phyloP scores from a whole-genome alignment of 1,140 invertebrate genomes.

The Leptestheria dahalacensis region DNA sequence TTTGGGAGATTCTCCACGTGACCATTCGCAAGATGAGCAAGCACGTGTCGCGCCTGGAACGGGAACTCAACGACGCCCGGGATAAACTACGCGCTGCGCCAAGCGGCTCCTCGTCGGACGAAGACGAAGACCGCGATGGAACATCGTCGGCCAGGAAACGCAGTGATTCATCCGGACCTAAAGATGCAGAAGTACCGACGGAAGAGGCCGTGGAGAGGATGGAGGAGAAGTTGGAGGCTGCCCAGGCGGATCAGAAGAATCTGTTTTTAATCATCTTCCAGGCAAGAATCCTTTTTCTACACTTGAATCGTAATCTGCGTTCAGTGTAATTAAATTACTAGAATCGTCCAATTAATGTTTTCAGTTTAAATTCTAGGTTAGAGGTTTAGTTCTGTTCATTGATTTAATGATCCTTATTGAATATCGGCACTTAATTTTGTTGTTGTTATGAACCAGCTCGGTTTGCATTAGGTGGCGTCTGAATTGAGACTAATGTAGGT shows the following conservation, averaged over 20 bases:
- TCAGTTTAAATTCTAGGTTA: neutral
- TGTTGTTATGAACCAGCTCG: neutral
- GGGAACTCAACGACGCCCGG: constrained; percentile 69
- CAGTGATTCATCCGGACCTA: constrained; percentile 25
- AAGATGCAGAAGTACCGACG: constrained; percentile 52
- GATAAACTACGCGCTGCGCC: constrained; percentile 57
- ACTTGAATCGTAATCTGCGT: too few relatives aligned
- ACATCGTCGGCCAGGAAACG: neutral
- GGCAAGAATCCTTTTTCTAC: too few relatives aligned
- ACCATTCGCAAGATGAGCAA: constrained; percentile 95
- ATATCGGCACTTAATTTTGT: neutral
- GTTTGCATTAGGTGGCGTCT: neutral
- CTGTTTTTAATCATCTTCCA: constrained; percentile 95
- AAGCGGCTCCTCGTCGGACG: constrained; percentile 35
- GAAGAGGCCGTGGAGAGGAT: constrained; percentile 82
- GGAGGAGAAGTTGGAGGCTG: constrained; percentile 86
- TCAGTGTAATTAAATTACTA: too few relatives aligned
- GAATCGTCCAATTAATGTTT: too few relatives aligned
- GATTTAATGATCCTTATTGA: constrained; percentile 1
- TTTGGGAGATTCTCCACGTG: constrained; percentile 94
- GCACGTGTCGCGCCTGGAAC: constrained; percentile 71
- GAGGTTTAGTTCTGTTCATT: neutral
- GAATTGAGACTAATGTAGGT: constrained; percentile 1
- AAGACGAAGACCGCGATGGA: constrained; percentile 41
- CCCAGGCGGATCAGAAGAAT: constrained; percentile 91